Conservation (phyloP, 2,888 invertebrate genomes). For the Horisme vitalbata region DNA sequence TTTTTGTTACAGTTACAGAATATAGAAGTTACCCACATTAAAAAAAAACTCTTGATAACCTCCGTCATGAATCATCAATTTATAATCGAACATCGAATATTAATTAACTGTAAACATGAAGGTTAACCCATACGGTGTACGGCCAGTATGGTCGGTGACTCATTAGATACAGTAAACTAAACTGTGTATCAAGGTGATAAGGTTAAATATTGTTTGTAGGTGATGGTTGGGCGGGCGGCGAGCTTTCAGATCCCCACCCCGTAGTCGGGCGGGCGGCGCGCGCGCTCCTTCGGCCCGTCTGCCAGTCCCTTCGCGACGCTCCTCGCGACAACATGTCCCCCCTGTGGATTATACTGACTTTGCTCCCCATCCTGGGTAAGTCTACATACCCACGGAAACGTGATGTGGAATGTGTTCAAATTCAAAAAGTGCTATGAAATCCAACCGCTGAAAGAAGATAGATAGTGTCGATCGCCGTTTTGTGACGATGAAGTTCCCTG, state of each 20-base stretch:
- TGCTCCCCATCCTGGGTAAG: conserved; percentile 80
- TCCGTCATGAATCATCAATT: conserved; percentile 7
- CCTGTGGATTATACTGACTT: conserved; percentile 74
- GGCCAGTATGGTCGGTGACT: not conserved
- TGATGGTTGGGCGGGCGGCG: conserved; percentile 62
- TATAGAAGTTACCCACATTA: conserved; percentile 7
- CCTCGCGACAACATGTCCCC: conserved; percentile 77
- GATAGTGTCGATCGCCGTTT: not conserved
- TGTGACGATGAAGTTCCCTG: not conserved
- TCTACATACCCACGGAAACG: conserved; percentile 36
- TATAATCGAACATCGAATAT: conserved; percentile 13
- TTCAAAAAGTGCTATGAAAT: conserved; percentile 5
- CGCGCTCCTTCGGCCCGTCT: conserved; percentile 36
- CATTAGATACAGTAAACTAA: not conserved
- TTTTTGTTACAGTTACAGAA: not conserved
- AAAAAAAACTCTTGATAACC: conserved; percentile 6
- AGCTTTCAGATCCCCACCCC: conserved; percentile 61
- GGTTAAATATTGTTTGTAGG: conserved; percentile 4
- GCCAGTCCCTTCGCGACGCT: conserved; percentile 72
- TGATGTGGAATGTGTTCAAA: conserved; percentile 29
- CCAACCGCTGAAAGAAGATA: not conserved
- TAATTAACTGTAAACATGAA: conserved; percentile 21
- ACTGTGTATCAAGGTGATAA: not conserved
- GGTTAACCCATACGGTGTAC: conserved; percentile 10
- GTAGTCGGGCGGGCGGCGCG: conserved; percentile 54